phyloP scores from a whole-genome alignment of 1,140 invertebrate genomes.

The Thaumetopoea pityocampa region DNA sequence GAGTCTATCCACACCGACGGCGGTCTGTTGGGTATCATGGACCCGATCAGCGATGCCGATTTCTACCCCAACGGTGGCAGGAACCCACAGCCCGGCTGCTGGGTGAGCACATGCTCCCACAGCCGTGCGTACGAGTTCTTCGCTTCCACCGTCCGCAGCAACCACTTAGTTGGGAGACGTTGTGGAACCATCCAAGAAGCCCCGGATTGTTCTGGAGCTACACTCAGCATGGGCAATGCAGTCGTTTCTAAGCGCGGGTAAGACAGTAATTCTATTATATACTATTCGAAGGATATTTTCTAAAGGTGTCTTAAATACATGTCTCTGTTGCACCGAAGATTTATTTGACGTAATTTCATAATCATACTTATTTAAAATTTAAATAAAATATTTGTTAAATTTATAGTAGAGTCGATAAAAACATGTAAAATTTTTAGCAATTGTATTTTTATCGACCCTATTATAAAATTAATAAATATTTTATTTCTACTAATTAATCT shows the following conservation, averaged over 20 bases:
- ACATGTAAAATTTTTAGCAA: too few species aligned
- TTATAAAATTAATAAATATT: too few species aligned
- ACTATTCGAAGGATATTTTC: too few species aligned
- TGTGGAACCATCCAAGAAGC: slow-evolving; percentile 44
- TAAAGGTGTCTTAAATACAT: too few species aligned
- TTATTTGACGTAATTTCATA: too few species aligned
- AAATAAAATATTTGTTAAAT: too few species aligned
- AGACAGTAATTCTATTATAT: too few species aligned
- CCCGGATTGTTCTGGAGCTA: slow-evolving; percentile 34
- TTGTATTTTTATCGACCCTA: too few species aligned
- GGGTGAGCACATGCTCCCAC: slow-evolving; percentile 70
- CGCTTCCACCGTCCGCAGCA: slow-evolving; percentile 69
- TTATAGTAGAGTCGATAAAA: too few species aligned
- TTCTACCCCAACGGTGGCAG: slow-evolving; percentile 79
- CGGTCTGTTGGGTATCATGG: slow-evolving; percentile 53
- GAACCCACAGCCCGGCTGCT: slow-evolving; percentile 81
- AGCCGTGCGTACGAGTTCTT: slow-evolving; percentile 73
- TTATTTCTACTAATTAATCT: too few species aligned
- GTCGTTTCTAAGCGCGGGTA: slow-evolving; percentile 44
- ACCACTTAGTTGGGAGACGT: slow-evolving; percentile 58
- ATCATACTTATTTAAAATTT: too few species aligned
- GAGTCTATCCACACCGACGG: slow-evolving; percentile 80
- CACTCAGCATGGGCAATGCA: slow-evolving; percentile 54
- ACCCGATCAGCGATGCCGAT: slow-evolving; percentile 64
- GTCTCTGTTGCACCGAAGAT: too few species aligned